phyloP scores from a whole-genome alignment of 2,888 invertebrate species.

The Microctonus brassicae region DNA sequence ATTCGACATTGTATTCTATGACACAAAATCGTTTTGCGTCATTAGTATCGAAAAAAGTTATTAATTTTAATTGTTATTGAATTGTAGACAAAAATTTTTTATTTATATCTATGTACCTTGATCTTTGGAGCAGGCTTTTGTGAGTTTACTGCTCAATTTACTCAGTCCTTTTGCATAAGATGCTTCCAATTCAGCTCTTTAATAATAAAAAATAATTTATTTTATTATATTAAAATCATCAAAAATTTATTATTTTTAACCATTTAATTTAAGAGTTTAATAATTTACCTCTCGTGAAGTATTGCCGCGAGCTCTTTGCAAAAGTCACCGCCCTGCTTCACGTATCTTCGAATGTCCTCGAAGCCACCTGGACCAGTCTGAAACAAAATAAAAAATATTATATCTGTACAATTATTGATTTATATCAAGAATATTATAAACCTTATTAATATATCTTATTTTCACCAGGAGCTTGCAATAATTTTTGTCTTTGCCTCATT shows the following conservation, averaged over 20 bases:
- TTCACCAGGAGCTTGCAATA: background rate
- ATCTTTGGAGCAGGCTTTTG: conserved; percentile 80
- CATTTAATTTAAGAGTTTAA: background rate
- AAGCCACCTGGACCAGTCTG: conserved; percentile 92
- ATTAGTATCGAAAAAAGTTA: too few relatives aligned
- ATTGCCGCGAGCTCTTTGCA: conserved; percentile 92
- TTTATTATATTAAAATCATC: background rate
- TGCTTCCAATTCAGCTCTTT: conserved; percentile 90
- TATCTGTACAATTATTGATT: background rate
- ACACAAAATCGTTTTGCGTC: background rate
- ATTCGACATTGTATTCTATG: too few relatives aligned
- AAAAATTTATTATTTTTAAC: background rate
- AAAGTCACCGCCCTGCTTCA: conserved; percentile 95
- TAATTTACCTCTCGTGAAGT: conserved; percentile 87
- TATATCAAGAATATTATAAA: background rate
- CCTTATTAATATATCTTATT: background rate
- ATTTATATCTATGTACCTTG: conserved; percentile 57
- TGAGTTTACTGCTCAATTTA: conserved; percentile 87
- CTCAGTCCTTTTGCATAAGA: conserved; percentile 91
- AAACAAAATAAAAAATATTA: conserved; percentile 62
- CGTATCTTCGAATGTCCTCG: conserved; percentile 90
- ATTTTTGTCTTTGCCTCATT: background rate
- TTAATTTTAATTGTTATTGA: background rate
- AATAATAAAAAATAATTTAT: conserved; percentile 55
- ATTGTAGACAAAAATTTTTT: background rate